These are phyloP conservation scores for Thunnus albacares DNA, from an alignment of 2,797 vertebrate genomes.

Conservation along the genomic window DNA sequence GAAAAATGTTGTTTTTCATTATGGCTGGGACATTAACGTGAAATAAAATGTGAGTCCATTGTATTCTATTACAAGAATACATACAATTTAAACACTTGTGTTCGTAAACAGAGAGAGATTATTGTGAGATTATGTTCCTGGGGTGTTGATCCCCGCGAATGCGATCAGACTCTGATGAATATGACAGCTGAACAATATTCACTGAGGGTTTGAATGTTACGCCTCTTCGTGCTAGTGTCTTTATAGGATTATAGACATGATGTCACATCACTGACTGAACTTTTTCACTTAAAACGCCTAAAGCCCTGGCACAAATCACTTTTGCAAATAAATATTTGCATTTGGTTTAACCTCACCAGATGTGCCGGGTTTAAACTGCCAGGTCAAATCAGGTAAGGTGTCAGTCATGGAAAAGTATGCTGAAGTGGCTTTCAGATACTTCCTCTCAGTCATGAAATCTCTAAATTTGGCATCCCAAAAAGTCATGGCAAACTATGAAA, in stretches of 20 bases:
- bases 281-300: slow-evolving; percentile 24
- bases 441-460: slow-evolving; percentile 10
- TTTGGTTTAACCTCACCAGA: slow-evolving; percentile 34
- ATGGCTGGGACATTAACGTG: slow-evolving; percentile 23
- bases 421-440: slow-evolving; percentile 33
- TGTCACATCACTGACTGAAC: slow-evolving; percentile 25
- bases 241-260: slow-evolving; percentile 56
- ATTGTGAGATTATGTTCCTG: slow-evolving; percentile 64
- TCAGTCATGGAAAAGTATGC: slow-evolving; percentile 34
- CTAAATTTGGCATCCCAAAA: slow-evolving; percentile 46
- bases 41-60: slow-evolving; percentile 40
- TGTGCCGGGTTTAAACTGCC: slow-evolving; percentile 36
- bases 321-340: slow-evolving; percentile 41
- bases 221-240: slow-evolving; percentile 50
- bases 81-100: slow-evolving; percentile 38
- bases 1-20: slow-evolving; percentile 56
- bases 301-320: slow-evolving; percentile 34
- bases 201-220: slow-evolving; percentile 42
- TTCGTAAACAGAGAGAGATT: slow-evolving; percentile 64
- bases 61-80: slow-evolving; percentile 25
- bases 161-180: slow-evolving; percentile 65
- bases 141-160: slow-evolving; percentile 64
- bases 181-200: slow-evolving; percentile 64
- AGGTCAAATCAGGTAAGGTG: slow-evolving; percentile 47
- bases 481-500: slow-evolving; percentile 57